These are phyloP conservation scores for Pogonophryne albipinna DNA, from an alignment of 2,797 vertebrate genomes.

Conservation along the genomic window DNA sequence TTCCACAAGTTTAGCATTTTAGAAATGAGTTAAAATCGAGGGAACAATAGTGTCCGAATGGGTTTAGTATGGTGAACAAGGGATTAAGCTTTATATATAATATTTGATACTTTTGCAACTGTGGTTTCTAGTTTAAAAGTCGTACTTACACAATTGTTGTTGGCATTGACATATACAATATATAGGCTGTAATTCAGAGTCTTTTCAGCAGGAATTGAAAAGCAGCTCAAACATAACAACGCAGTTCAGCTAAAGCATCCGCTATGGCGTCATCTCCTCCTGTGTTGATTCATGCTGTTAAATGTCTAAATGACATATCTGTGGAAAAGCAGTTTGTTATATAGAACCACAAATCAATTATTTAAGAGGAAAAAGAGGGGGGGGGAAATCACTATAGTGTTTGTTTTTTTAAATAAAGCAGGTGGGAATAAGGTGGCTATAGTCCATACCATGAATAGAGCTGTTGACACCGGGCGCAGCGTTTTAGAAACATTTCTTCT, in stretches of 20 bases:
- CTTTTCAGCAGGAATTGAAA: conserved; percentile 27
- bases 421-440: neutral
- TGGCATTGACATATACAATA: neutral
- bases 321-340: neutral
- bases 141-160: neutral
- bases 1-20: conserved; percentile 5
- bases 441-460: neutral
- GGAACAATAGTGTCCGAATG: neutral
- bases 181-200: neutral
- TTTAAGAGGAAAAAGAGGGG: neutral
- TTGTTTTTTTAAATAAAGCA: neutral
- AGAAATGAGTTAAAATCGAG: conserved; percentile 25
- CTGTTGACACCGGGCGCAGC: neutral
- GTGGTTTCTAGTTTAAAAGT: conserved; percentile 6
- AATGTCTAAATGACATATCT: neutral
- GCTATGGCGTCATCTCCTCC: neutral
- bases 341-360: neutral
- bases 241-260: neutral
- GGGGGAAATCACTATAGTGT: neutral
- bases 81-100: neutral
- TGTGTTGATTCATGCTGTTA: neutral
- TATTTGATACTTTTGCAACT: conserved; percentile 17
- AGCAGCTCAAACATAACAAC: neutral
- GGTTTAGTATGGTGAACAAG: neutral
- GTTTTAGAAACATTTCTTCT: neutral